phyloP scores from a whole-genome alignment of 92 coral and sea anemone genomes.

The Desmophyllum pertusum region DNA sequence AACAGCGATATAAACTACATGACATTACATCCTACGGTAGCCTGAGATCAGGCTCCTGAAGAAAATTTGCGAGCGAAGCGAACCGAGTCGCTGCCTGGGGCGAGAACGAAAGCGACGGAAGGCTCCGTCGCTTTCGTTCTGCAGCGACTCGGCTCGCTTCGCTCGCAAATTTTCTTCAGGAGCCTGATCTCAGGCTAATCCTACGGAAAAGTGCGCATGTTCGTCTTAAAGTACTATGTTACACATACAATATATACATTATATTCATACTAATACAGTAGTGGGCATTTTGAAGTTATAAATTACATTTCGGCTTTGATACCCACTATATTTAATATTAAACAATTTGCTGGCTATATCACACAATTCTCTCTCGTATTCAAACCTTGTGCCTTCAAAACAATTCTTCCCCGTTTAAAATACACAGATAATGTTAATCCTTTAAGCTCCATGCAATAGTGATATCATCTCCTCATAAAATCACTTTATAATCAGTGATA shows the following conservation, averaged over 20 bases:
- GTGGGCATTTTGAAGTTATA: background rate
- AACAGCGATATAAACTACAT: conserved; percentile 1
- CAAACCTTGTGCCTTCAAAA: background rate
- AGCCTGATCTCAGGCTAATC: no score
- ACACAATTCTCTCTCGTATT: background rate
- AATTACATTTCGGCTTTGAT: background rate
- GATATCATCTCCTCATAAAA: no score
- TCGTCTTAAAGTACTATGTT: background rate
- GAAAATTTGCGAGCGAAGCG: no score
- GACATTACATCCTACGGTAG: no score
- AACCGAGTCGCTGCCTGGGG: no score
- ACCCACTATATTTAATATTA: background rate
- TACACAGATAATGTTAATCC: background rate
- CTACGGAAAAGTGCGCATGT: background rate
- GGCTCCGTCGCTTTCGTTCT: no score
- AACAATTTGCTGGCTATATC: background rate
- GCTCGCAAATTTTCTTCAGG: no score
- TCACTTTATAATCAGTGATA: no score
- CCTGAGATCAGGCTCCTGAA: no score
- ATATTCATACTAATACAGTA: background rate
- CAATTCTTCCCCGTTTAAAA: background rate
- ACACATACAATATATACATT: conserved; percentile 12
- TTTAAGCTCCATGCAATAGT: background rate
- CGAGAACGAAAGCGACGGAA: no score
- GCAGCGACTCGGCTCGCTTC: no score